Base-by-base conservation (phyloP, 2,888 invertebrate genomes). In the Drosophila maculinotata region DNA sequence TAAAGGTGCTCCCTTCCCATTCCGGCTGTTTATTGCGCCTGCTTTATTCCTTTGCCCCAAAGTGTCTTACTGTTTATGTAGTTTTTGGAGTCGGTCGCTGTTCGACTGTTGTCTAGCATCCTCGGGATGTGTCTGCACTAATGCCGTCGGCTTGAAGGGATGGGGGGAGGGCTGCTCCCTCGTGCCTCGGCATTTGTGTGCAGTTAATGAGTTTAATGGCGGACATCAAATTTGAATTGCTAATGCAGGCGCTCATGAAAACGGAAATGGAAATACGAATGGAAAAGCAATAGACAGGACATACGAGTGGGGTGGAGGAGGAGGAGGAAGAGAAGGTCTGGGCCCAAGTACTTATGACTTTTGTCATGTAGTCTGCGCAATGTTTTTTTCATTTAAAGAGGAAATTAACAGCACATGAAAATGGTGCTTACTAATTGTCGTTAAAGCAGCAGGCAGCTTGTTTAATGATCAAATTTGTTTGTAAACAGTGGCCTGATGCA, bases 121-220 rank as follows among this genome's bases (percentile, higher is more conserved):
- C 52, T 38, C 8, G 12, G 30, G 25, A 31, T 45, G 39, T 64
- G 33, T 52, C 64, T 48, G 38, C 14, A 48, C 59, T 63, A 63
- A 59, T 36, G 58, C 35, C 23, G 7, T 20, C 20, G 20, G 20
- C 2, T 2, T 20, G 4, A n/a, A 5, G 31, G 12, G 7, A 14
- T 12, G 12, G 2, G 14, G 14, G 4, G 2, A 7, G 33, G 6
- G n/a, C 1, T 1, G 1, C 15, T 17, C 36, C 15, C 42, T 35
- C 48, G 35, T 65, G 58, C n/a, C 49, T 62, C 47, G 57, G 58
- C 69, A 74, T 59, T 51, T 83, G 81, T 88, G 87, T 83, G 88
- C 75, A 82, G 76, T 78, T 88, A 84, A 84, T 88, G 84, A 88
- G 88, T 84, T 88, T 88, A 84, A 88, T 84, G 87, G 75, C 65